Evolutionary conservation across 2,797 vertebrate species (phyloP), one percentile per base, ranked within the genome.

Genomic region (Chelidonichthys spinosus): DNA sequence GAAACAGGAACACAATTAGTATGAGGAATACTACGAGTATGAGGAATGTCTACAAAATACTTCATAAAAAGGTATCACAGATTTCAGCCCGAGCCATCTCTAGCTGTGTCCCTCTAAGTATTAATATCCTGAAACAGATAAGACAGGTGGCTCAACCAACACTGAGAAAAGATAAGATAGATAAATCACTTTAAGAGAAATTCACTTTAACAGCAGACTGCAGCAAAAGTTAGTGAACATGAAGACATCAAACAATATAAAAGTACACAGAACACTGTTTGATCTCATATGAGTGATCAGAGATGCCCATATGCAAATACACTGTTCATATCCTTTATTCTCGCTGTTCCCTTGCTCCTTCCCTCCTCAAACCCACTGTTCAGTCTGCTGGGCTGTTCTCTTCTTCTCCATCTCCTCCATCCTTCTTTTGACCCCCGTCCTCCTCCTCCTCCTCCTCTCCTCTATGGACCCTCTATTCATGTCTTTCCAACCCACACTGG

Each of bases 81-180:
- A 55, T 18, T 40, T 40, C 53, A 14, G 11, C 11, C 6, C 6
- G 17, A 66, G 25, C n/a, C 37, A 36, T 33, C 11, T 42, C 66
- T 14, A 44, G 42, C 42, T 32, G 11, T 18, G 3, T 44, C 25
- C 7, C 17, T 14, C 39, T 4, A 4, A 58, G 0, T 4, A 71
- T 78, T 71, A 58, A 71, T 80, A 75, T 76, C 62, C 35, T 60
- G 54, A 25, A 53, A 54, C 18, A 69, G 63, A 74, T 50, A 17
- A 39, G 58, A 47, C 47, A 7, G 11, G 56, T 54, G 1, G 5
- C 17, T 58, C 5, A 14, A 32, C 42, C 2, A 4, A 6, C 14
- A 35, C 7, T 0, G 1, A 52, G 15, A 14, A 59, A 13, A 47
- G 35, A 74, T 17, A 37, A 72, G 39, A 72, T 53, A 18, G 36